phyloP scores from a whole-genome alignment of 2,113 vertebrate species.

The Holacanthus passer region DNA sequence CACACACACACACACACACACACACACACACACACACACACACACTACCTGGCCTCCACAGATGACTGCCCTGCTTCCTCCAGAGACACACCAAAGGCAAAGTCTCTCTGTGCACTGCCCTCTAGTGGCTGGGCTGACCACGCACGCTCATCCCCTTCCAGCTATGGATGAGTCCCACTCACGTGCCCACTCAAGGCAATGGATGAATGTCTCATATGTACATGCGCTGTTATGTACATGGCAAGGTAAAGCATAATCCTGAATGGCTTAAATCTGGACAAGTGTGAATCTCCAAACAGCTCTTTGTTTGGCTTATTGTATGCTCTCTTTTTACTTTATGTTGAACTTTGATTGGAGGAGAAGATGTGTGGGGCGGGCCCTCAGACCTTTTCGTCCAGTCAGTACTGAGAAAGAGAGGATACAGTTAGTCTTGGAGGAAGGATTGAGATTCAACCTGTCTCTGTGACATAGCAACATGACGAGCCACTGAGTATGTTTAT shows the following conservation, averaged over 20 bases:
- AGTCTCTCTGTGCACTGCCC: constrained; percentile 63
- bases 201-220: constrained; percentile 78
- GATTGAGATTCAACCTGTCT: constrained; percentile 63
- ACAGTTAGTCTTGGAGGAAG: constrained; percentile 24
- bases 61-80: constrained; percentile 69
- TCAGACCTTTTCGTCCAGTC: constrained; percentile 15
- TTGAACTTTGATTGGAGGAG: constrained; percentile 42
- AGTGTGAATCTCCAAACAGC: constrained; percentile 57
- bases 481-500: constrained; percentile 47
- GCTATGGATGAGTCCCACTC: constrained; percentile 71
- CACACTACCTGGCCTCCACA: constrained; percentile 39
- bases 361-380: not conserved
- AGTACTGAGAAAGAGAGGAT: constrained; percentile 17
- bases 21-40: constrained; percentile 25
- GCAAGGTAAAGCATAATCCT: constrained; percentile 75
- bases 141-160: constrained; percentile 66
- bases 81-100: constrained; percentile 52
- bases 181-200: constrained; percentile 56
- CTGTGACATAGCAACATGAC: constrained; percentile 34
- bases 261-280: constrained; percentile 66
- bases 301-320: constrained; percentile 23
- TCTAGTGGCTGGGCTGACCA: constrained; percentile 70
- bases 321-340: constrained; percentile 6
- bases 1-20: constrained; percentile 38
- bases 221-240: constrained; percentile 80